phyloP scores from a whole-genome alignment of 2,113 vertebrate species.

The Paradoxurus hermaphroditus region DNA sequence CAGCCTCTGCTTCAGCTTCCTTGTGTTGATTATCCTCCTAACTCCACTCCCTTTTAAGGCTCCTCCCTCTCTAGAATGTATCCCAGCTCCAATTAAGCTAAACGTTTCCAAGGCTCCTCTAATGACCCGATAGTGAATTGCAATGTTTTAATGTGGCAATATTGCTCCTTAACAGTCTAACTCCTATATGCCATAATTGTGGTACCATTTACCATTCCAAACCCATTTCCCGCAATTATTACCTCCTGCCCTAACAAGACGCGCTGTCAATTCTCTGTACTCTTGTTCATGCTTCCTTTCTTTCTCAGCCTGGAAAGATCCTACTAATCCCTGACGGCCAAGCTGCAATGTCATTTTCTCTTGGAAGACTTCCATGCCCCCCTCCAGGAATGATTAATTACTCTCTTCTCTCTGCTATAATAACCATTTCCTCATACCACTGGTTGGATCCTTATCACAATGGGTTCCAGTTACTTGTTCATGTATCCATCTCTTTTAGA shows the following conservation, averaged over 20 bases:
- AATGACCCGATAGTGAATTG: background rate
- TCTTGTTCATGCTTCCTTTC: background rate
- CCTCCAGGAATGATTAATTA: background rate
- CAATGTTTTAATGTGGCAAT: background rate
- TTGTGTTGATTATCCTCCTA: background rate
- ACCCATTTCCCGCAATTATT: background rate
- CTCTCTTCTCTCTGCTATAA: background rate
- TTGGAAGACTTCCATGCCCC: background rate
- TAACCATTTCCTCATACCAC: background rate
- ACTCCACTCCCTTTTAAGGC: rapidly evolving
- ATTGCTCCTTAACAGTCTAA: background rate
- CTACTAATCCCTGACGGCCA: background rate
- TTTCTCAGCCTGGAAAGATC: background rate
- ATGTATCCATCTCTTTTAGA: background rate
- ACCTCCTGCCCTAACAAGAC: background rate
- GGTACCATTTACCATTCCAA: background rate
- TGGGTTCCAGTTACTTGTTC: background rate
- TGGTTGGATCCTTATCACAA: background rate
- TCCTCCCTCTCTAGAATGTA: background rate
- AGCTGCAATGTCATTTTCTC: background rate
- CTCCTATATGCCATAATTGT: background rate
- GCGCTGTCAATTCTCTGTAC: background rate
- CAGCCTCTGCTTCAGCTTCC: background rate
- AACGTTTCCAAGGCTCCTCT: background rate
- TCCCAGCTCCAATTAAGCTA: background rate